phyloP scores from a whole-genome alignment of 2,113 vertebrate genomes.

The Mormyrus iriodes region DNA sequence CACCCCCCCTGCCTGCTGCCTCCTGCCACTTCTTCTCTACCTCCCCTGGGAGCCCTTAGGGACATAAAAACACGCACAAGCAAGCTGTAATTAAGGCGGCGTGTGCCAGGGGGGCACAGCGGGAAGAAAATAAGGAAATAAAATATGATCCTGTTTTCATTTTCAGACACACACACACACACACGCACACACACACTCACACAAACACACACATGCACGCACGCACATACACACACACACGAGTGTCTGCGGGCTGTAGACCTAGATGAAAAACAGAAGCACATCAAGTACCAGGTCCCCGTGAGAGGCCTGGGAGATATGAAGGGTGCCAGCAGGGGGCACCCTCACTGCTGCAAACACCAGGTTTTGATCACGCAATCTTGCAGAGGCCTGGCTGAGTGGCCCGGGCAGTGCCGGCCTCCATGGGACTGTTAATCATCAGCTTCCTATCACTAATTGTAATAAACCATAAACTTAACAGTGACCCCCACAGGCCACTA shows the following conservation, averaged over 20 bases:
- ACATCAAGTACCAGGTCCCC: neutral
- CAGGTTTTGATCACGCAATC: neutral
- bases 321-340: neutral
- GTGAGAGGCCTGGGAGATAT: neutral
- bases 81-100: constrained; percentile 31
- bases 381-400: neutral
- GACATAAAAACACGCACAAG: constrained; percentile 7
- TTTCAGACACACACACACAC: neutral
- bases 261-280: neutral
- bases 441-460: neutral
- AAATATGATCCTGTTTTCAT: neutral
- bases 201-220: neutral
- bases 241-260: neutral
- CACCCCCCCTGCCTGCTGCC: neutral
- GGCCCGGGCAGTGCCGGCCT: neutral
- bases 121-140: neutral
- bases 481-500: neutral
- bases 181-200: too few relatives aligned
- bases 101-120: neutral
- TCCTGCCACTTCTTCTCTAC: neutral
- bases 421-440: neutral
- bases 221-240: neutral
- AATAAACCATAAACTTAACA: neutral
- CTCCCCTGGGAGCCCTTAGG: constrained; percentile 18
- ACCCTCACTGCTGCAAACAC: neutral